Conservation (phyloP, 37 sponge, comb jelly and placozoan species). For the Trichoplax adhaerens region DNA sequence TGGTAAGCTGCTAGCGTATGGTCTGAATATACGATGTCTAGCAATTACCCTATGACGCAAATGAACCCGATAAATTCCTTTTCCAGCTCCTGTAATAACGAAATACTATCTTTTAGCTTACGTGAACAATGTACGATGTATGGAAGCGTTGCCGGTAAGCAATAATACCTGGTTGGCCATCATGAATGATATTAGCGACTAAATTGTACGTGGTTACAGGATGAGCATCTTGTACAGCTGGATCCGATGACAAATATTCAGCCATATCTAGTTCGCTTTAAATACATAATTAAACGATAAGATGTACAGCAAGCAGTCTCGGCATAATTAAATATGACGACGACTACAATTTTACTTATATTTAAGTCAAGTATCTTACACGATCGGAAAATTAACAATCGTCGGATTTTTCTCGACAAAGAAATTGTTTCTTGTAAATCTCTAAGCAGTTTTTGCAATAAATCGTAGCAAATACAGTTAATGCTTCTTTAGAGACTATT, state of each 20-base stretch:
- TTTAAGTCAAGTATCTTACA: conserved; percentile 16
- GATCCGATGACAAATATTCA: conserved; percentile 73
- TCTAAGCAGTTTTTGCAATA: not conserved
- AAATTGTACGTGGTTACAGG: conserved; percentile 78
- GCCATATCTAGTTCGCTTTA: conserved; percentile 87
- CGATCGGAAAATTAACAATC: conserved; percentile 95
- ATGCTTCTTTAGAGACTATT: too few relatives aligned
- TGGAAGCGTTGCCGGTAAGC: conserved; percentile 1
- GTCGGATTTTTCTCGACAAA: conserved; percentile 96
- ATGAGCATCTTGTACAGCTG: conserved; percentile 45
- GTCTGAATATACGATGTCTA: too few relatives aligned
- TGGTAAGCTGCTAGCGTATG: too few relatives aligned
- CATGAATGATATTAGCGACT: conserved; percentile 90
- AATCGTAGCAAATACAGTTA: too few relatives aligned
- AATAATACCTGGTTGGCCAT: conserved; percentile 60
- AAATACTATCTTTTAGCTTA: not conserved
- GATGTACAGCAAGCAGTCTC: not conserved
- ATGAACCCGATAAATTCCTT: conserved; percentile 78
- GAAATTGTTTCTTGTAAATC: conserved; percentile 95
- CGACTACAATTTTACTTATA: not conserved
- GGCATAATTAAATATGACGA: not conserved
- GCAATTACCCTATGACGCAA: conserved; percentile 46
- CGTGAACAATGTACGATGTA: not conserved
- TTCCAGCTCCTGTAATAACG: conserved; percentile 26
- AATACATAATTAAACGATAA: not conserved